Percentiles rank a stretch among this genome's conserved stretches.
Evolutionary conservation across 2,888 invertebrate species (phyloP).

Genomic region (Drosophila kuntzei): DNA sequence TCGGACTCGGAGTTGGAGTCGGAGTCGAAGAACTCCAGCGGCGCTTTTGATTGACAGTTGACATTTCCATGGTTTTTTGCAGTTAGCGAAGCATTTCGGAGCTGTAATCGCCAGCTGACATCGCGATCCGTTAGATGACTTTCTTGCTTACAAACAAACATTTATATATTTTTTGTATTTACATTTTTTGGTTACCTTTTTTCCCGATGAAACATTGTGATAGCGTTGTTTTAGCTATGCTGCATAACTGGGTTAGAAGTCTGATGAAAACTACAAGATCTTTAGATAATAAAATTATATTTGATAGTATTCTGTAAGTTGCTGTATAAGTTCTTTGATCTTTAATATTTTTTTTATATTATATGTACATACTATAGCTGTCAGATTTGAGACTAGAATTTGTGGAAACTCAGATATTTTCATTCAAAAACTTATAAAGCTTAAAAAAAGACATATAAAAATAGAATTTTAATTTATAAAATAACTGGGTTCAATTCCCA

Average conservation of each 20-base stretch:
- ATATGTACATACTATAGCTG: no score
- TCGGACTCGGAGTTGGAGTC: neutral
- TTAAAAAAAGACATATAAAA: no score
- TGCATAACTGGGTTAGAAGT: slow-evolving; percentile 52
- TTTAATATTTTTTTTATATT: no score
- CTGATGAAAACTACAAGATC: slow-evolving; percentile 11
- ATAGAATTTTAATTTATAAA: no score
- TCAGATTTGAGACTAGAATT: no score
- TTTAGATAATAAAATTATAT: no score
- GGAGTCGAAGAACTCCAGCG: slow-evolving; percentile 47
- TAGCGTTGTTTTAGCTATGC: slow-evolving; percentile 43
- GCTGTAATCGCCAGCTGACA: slow-evolving; percentile 71
- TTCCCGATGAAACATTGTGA: slow-evolving; percentile 60
- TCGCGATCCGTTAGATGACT: slow-evolving; percentile 63
- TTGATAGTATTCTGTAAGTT: no score
- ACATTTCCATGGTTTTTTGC: slow-evolving; percentile 60
- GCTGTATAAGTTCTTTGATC: no score
- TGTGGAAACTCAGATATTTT: no score
- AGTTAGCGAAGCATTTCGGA: slow-evolving; percentile 55
- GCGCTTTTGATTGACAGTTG: slow-evolving; percentile 78
- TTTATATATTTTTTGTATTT: slow-evolving; percentile 10
- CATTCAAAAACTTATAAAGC: no score
- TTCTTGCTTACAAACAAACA: slow-evolving; percentile 28
- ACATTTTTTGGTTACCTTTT: neutral
- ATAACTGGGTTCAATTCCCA: no score